phyloP scores from a whole-genome alignment of 2,113 vertebrate species.

The Hucho hucho region DNA sequence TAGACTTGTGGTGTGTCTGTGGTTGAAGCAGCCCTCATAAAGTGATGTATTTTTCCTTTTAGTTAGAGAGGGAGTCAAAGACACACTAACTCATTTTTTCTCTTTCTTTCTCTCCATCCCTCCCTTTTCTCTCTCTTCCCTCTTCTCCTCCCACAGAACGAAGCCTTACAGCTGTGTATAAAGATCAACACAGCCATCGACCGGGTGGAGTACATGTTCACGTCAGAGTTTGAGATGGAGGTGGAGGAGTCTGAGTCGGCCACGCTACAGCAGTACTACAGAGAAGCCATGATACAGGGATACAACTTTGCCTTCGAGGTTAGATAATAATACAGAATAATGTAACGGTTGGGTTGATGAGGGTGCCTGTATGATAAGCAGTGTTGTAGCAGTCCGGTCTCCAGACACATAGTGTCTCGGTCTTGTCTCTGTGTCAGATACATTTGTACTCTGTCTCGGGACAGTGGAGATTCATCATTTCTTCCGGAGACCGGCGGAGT shows the following conservation, averaged over 20 bases:
- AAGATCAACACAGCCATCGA: conserved; percentile 91
- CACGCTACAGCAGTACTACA: conserved; percentile 93
- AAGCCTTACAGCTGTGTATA: conserved; percentile 91
- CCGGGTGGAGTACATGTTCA: conserved; percentile 93
- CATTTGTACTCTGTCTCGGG: too few relatives aligned
- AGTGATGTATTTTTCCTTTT: neutral
- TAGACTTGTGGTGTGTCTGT: neutral
- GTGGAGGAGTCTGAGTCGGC: conserved; percentile 89
- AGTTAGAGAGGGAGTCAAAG: neutral
- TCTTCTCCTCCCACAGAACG: conserved; percentile 72
- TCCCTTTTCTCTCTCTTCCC: neutral
- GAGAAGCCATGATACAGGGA: conserved; percentile 96
- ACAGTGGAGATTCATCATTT: too few relatives aligned
- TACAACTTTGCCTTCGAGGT: conserved; percentile 99
- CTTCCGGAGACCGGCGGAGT: too few relatives aligned
- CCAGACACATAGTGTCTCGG: too few relatives aligned
- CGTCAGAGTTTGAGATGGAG: conserved; percentile 88
- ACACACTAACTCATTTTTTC: neutral
- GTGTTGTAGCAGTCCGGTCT: neutral
- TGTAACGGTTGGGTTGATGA: neutral
- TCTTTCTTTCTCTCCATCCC: neutral
- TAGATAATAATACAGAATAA: conserved; percentile 24
- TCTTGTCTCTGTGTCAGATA: too few relatives aligned
- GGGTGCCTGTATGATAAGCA: neutral
- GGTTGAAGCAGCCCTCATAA: conserved; percentile 1